Base-by-base conservation (phyloP, 2,888 invertebrate species). In the Drosophila cognata region DNA sequence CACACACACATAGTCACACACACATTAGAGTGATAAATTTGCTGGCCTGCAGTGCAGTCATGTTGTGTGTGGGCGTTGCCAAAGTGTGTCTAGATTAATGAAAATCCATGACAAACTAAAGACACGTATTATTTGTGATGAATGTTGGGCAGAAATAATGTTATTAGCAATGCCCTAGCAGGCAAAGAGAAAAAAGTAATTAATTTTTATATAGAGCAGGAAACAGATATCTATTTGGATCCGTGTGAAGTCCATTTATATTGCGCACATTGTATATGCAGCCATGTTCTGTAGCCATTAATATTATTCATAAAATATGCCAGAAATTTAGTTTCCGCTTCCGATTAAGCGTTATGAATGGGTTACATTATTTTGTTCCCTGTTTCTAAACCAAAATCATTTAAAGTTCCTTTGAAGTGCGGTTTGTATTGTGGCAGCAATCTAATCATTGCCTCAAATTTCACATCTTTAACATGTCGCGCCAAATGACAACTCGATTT, bases 61-160 rank as follows among this genome's bases (percentile, higher is more conserved):
- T 46, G 28, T 48, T n/a, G 51, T 50, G 25, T 29, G 51, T 29
- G 29, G 33, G 59, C 25, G 46, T 43, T 38, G 48, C 29, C 62
- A 57, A 66, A 77, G 35, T 62, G 81, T 77, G 66, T 67, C 67
- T 72, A 68, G 77, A 78, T 81, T 78, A 78, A 78, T 78, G 81
- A 81, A 81, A 72, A 77, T 46, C 59, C 72, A 65, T 64, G 81
- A 69, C 61, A 63, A 63, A 70, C 62, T 51, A 64, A 70, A 55
- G 50, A 78, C 71, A 63, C 81, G 67, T 71, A 71, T 60, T 71
- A 56, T 35, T 53, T 61, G 67, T 80, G 72, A 80, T 77, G 62
- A 68, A 78, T 77, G 81, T n/a, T 10, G 11, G 18, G 11, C 33
- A 31, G 8, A 51, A 52, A 62, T 58, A 57, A 77, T 62, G 58